Percentiles rank a stretch among this genome's conserved stretches.
Conservation (phyloP, 2,888 invertebrate species). For the Papilio demoleus region DNA sequence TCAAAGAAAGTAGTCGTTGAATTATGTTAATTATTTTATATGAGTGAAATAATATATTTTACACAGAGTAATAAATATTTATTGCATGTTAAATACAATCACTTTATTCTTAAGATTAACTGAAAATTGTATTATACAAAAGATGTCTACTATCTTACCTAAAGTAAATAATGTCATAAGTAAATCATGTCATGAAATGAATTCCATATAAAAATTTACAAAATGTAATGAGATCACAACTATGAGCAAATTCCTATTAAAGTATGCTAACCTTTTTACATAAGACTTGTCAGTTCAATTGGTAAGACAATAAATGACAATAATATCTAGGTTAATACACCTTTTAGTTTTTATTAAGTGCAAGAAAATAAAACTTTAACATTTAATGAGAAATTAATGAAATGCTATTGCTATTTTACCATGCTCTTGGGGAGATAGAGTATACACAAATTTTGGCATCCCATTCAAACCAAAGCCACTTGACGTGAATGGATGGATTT, state of each 20-base stretch:
- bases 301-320: background rate
- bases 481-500: too few relatives aligned
- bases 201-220: constrained; percentile 8
- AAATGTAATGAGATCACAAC: constrained; percentile 23
- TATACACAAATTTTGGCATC: too few relatives aligned
- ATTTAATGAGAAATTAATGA: too few relatives aligned
- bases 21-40: too few relatives aligned
- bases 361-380: background rate
- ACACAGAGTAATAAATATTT: constrained; percentile 27
- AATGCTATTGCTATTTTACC: too few relatives aligned
- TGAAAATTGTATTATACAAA: constrained; percentile 3
- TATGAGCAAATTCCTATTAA: constrained; percentile 21
- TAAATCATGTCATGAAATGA: background rate
- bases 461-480: too few relatives aligned
- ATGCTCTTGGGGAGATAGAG: too few relatives aligned
- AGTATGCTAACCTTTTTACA: background rate
- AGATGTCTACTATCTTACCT: background rate
- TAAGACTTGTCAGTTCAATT: background rate
- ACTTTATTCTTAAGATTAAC: background rate
- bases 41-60: constrained; percentile 18
- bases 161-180: background rate
- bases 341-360: background rate
- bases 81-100: constrained; percentile 27
- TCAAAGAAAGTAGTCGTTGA: background rate
- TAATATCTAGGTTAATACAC: background rate